phyloP scores from a whole-genome alignment of 23 tunicate species.

The Ascidia mentula region DNA sequence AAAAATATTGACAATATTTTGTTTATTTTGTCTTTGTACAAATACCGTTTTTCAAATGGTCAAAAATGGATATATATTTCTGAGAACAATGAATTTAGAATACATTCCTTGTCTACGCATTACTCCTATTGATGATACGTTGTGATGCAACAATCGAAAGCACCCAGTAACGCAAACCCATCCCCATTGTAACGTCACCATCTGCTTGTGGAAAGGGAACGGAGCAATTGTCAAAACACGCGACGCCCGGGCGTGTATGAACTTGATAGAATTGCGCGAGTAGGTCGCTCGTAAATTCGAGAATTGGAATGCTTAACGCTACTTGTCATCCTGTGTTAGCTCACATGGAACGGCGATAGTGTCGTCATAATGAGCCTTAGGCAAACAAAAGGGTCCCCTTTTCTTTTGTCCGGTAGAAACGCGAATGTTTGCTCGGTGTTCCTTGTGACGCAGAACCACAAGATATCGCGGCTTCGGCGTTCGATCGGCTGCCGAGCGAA shows the following conservation, averaged over 20 bases:
- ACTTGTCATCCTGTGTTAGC: constrained; percentile 21
- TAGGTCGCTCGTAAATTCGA: not conserved
- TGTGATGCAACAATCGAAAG: no score
- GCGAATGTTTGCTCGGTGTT: not conserved
- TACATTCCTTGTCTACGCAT: no score
- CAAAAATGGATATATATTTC: no score
- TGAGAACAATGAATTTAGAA: no score
- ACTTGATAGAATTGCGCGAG: constrained; percentile 15
- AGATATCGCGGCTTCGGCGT: not conserved
- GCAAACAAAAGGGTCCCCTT: not conserved
- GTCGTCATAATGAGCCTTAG: constrained; percentile 25
- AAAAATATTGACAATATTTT: no score
- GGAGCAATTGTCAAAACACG: no score
- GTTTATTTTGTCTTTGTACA: no score
- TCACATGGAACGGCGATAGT: constrained; percentile 11
- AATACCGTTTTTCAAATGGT: no score
- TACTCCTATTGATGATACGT: no score
- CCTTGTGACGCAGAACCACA: not conserved
- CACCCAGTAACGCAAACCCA: not conserved
- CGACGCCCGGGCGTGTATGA: not conserved
- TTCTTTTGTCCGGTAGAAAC: not conserved
- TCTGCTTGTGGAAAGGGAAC: not conserved
- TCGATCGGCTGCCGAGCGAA: not conserved
- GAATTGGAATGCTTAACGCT: not conserved
- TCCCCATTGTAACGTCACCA: not conserved